A percentile compares a stretch with the other conserved stretches of the same genome.
Conservation (phyloP, 1,140 invertebrate species). For the Phthorimaea operculella region DNA sequence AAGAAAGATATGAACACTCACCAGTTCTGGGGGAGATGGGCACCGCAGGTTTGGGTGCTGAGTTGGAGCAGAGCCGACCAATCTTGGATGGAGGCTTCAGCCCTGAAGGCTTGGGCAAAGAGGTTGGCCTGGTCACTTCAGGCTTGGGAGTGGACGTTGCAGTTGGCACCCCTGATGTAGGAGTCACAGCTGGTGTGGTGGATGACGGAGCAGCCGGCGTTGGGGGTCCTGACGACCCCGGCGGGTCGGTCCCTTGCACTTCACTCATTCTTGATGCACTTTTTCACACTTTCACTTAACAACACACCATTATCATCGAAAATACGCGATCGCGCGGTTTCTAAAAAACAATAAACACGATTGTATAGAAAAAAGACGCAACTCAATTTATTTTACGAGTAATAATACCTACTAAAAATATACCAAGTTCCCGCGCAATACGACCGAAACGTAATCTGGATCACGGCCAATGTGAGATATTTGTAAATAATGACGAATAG, state of each 20-base stretch:
- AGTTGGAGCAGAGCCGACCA: constrained; percentile 69
- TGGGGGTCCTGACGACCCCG: constrained; percentile 16
- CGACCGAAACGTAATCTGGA: constrained; percentile 57
- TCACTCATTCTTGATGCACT: constrained; percentile 58
- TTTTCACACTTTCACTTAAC: constrained; percentile 27
- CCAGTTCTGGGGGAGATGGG: constrained; percentile 69
- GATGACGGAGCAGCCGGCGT: constrained; percentile 38
- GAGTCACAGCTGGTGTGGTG: constrained; percentile 30
- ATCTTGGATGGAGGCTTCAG: constrained; percentile 73
- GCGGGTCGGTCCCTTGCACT: constrained; percentile 32
- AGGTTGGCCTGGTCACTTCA: constrained; percentile 28
- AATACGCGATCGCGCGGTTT: neutral
- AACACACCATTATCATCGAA: neutral
- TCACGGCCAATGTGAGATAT: constrained; percentile 56
- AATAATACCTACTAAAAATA: constrained; percentile 58
- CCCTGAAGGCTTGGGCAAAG: constrained; percentile 65
- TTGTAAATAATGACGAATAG: constrained; percentile 30
- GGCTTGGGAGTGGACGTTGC: constrained; percentile 20
- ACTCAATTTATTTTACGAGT: constrained; percentile 37
- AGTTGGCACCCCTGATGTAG: constrained; percentile 27
- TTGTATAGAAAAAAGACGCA: constrained; percentile 18
- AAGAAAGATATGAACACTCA: constrained; percentile 32
- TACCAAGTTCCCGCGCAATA: constrained; percentile 60
- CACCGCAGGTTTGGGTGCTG: constrained; percentile 70
- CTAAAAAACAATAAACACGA: constrained; percentile 1